A percentile compares a stretch with the other conserved stretches of the same genome.
Conservation (phyloP, 2,888 invertebrate species). For the Periphyllus acericola region DNA sequence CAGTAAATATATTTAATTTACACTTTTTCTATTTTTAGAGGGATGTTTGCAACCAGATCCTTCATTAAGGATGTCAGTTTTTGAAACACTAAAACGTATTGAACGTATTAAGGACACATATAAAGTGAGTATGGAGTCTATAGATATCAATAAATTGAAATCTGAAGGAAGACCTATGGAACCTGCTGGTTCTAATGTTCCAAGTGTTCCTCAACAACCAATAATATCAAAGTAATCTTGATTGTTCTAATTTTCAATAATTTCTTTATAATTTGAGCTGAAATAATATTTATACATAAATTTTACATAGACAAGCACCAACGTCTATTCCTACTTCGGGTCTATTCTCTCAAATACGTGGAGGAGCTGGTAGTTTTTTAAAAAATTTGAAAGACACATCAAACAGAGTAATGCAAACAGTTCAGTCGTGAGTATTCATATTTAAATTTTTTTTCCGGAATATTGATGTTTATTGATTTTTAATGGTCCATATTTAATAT, state of each 20-base stretch:
- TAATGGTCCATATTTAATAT: neutral
- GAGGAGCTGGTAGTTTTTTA: conserved; percentile 91
- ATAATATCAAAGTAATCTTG: conserved; percentile 26
- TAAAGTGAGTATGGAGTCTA: conserved; percentile 42
- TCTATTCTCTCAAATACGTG: conserved; percentile 85
- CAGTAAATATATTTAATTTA: conserved; percentile 4
- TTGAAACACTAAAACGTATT: conserved; percentile 68
- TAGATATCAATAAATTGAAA: conserved; percentile 53
- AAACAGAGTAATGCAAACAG: conserved; percentile 95
- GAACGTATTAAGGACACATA: conserved; percentile 67
- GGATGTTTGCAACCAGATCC: conserved; percentile 85
- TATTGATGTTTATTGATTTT: neutral
- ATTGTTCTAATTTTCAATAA: conserved; percentile 6
- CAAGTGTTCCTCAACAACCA: conserved; percentile 36
- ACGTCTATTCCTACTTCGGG: conserved; percentile 69
- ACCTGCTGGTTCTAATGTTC: conserved; percentile 22
- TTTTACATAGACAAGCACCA: conserved; percentile 31
- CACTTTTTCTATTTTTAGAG: conserved; percentile 69
- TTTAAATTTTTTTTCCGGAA: neutral
- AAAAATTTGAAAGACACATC: conserved; percentile 96
- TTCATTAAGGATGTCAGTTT: conserved; percentile 76
- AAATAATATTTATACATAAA: conserved; percentile 28
- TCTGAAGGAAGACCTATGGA: conserved; percentile 49
- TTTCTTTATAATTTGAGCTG: neutral
- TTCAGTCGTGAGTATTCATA: conserved; percentile 79